Percentiles rank a stretch among this genome's conserved stretches.
Conservation (phyloP, 2,113 vertebrate species). For the Electrona antarctica region DNA sequence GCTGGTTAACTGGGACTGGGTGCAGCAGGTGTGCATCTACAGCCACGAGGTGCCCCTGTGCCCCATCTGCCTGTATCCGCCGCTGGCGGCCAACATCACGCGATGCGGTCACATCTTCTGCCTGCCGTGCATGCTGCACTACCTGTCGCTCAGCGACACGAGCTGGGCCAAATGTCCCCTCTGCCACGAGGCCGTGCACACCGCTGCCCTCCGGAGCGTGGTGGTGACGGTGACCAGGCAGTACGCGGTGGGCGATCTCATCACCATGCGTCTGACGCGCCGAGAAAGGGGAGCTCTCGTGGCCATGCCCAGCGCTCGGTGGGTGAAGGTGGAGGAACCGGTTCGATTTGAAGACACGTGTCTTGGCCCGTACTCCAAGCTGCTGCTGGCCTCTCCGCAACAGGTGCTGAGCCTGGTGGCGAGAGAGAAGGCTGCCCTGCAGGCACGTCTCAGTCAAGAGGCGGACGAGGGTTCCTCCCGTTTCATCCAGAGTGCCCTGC, state of each 20-base stretch:
- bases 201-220: conserved; percentile 92
- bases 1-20: conserved; percentile 98
- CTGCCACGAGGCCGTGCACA: conserved; percentile 92
- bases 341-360: conserved; percentile 83
- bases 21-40: conserved; percentile 98
- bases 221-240: conserved; percentile 94
- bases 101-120: conserved; percentile 98
- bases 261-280: conserved; percentile 96
- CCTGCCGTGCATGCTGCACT: conserved; percentile 98
- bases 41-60: conserved; percentile 98
- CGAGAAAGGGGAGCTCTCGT: conserved; percentile 93
- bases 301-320: conserved; percentile 92
- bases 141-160: conserved; percentile 93
- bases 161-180: conserved; percentile 98
- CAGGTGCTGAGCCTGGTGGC: conserved; percentile 87
- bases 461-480: conserved; percentile 85
- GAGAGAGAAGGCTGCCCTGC: conserved; percentile 86
- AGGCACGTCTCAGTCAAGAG: conserved; percentile 85
- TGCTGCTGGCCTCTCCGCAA: conserved; percentile 88
- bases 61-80: conserved; percentile 97
- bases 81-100: conserved; percentile 94
- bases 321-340: conserved; percentile 92
- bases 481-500: conserved; percentile 94
- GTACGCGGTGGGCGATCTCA: conserved; percentile 88
- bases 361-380: conserved; percentile 89